Percentiles rank a stretch among this genome's conserved stretches.
These are phyloP conservation scores for Drosophila punjabiensis DNA, from an alignment of 1,140 invertebrate genomes.

Conservation along the genomic window DNA sequence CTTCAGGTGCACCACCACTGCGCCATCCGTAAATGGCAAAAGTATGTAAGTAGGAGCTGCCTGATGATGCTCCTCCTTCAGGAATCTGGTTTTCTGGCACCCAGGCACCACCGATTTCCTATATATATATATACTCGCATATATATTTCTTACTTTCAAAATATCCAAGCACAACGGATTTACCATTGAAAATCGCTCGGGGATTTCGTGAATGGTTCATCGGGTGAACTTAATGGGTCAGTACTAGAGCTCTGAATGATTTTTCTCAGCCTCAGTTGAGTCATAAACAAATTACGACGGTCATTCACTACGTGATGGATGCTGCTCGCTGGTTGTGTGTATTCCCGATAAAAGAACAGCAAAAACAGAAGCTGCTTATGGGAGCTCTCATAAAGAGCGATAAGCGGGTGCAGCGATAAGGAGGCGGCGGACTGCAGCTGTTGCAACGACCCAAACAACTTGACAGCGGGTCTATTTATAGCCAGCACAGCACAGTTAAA, in stretches of 20 bases:
- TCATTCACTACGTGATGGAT: constrained; percentile 47
- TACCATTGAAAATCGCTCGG: constrained; percentile 9
- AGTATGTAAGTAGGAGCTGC: constrained; percentile 48
- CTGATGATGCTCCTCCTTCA: constrained; percentile 26
- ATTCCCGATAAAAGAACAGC: constrained; percentile 14
- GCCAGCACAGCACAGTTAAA: constrained; percentile 30
- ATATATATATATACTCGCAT: neutral
- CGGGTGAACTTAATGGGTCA: constrained; percentile 29
- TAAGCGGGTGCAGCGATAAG: constrained; percentile 36
- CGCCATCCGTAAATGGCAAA: constrained; percentile 40
- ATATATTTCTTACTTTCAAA: constrained; percentile 28
- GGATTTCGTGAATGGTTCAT: constrained; percentile 28
- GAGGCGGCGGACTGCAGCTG: constrained; percentile 4
- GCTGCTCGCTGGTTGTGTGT: constrained; percentile 18
- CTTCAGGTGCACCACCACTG: constrained; percentile 36
- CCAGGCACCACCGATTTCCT: constrained; percentile 13
- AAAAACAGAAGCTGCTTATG: constrained; percentile 8
- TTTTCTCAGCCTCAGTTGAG: constrained; percentile 12
- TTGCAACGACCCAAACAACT: constrained; percentile 21
- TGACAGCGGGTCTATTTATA: constrained; percentile 36
- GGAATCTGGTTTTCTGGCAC: constrained; percentile 48
- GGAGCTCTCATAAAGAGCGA: constrained; percentile 14
- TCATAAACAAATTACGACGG: constrained; percentile 20
- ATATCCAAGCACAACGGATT: constrained; percentile 11
- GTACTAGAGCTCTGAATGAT: constrained; percentile 25